Evolutionary conservation across 2,888 invertebrate genomes (phyloP), one percentile per base, ranked within the genome.

Genomic region (Heterodera filipjevi): DNA sequence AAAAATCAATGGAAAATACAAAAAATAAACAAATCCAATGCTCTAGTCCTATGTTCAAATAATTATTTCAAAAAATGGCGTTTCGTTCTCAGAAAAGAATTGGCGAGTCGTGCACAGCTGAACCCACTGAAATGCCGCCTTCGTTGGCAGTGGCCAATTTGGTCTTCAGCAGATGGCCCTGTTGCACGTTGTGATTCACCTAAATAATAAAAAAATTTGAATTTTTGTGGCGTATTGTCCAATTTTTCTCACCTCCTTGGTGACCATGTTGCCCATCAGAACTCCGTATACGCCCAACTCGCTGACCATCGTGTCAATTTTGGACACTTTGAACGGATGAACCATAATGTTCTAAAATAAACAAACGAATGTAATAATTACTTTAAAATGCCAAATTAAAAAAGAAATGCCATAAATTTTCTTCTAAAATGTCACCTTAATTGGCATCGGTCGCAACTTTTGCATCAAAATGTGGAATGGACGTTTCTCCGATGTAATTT

Each of bases 251-350:
- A 59, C 59, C 59, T 30, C n/a, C 32, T 22, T 10, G 33, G 35
- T 44, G n/a, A 8, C 6, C 70, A 39, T 70, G 32, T 44, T 70
- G 44, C 70, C 70, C 3, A 70, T 10, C 32, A 70, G 44, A n/a
- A 44, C 70, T 53, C 98, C 98, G 90, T 94, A 99, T 85, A 98
- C 94, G 35, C 98, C 98, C 75, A 99, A 92, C 90, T 99, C 98
- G n/a, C 94, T 94, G 12, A 97, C 93, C 79, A 95, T 92, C 86
- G 95, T 83, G n/a, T 81, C 81, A 59, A 86, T 79, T 16, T 76
- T 66, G 22, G 80, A 71, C 2, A 81, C 80, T 68, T 83, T 76
- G 49, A 85, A 77, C 12, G 87, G 82, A 6, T 86, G 84, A 10
- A 87, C 76, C 76, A 86, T 76, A 75, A 86, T 86, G 79, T 87